These are phyloP conservation scores for Pectinophora gossypiella DNA, from an alignment of 1,140 invertebrate species.

Conservation along the genomic window DNA sequence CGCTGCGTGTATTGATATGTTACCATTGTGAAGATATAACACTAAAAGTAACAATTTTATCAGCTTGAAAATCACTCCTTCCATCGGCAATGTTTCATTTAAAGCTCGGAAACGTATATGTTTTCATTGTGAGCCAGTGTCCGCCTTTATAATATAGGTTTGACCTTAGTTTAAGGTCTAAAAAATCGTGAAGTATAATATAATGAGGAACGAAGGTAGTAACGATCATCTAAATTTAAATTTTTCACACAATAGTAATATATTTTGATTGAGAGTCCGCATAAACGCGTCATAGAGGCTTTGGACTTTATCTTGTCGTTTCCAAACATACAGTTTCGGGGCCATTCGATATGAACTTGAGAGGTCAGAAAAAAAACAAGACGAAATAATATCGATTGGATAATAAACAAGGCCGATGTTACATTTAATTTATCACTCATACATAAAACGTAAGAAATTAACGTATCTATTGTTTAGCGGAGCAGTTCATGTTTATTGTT, in stretches of 20 bases:
- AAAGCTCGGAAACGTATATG: slow-evolving; percentile 25
- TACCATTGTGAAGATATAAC: slow-evolving; percentile 6
- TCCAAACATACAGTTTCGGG: not conserved
- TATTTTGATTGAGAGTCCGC: too few relatives aligned
- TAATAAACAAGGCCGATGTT: not conserved
- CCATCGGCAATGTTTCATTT: slow-evolving; percentile 19
- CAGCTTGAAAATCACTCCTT: not conserved
- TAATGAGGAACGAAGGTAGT: not conserved
- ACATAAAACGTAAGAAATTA: too few relatives aligned
- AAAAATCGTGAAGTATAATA: slow-evolving; percentile 9
- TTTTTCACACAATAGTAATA: not conserved
- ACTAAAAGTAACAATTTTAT: not conserved
- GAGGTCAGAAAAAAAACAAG: not conserved
- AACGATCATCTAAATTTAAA: not conserved
- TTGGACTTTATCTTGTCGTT: not conserved
- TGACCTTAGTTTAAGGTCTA: slow-evolving; percentile 45
- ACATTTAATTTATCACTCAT: too few relatives aligned
- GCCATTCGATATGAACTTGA: not conserved
- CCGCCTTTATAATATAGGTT: slow-evolving; percentile 47
- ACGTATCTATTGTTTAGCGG: too few relatives aligned
- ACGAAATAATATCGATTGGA: not conserved
- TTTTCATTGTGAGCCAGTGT: slow-evolving; percentile 29
- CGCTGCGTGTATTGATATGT: slow-evolving; percentile 1
- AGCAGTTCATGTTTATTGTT: too few relatives aligned
- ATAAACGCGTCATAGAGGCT: too few relatives aligned